Percentiles rank a stretch among this genome's conserved stretches.
Conservation (phyloP, 2,888 invertebrate species). For the Thera obeliscata region DNA sequence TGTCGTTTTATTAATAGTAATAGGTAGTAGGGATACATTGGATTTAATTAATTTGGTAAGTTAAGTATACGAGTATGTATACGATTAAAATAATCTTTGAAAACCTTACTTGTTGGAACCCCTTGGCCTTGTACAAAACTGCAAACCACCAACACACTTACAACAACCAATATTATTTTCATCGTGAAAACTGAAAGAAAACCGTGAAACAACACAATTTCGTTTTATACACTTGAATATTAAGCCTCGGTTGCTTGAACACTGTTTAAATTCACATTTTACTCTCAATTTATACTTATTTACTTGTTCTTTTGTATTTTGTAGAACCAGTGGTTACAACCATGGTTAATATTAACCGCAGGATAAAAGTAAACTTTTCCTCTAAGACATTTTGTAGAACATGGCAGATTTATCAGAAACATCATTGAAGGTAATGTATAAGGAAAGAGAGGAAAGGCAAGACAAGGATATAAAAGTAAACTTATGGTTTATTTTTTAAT, state of each 20-base stretch:
- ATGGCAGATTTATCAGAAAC: too few species aligned
- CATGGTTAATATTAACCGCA: neutral
- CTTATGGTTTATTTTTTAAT: too few species aligned
- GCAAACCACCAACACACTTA: conserved; percentile 36
- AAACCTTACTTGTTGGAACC: conserved; percentile 52
- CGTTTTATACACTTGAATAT: neutral
- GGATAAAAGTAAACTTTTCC: too few species aligned
- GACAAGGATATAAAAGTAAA: too few species aligned
- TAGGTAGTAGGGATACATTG: too few species aligned
- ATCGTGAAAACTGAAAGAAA: conserved; percentile 34
- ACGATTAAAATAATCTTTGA: neutral
- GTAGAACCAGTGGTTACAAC: neutral
- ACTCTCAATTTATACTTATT: conserved; percentile 11
- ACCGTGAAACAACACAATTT: neutral
- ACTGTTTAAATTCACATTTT: conserved; percentile 2
- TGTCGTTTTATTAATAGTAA: too few species aligned
- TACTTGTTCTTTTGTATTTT: neutral
- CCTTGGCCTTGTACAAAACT: conserved; percentile 47
- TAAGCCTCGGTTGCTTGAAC: neutral
- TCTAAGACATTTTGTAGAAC: too few species aligned
- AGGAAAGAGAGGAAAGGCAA: too few species aligned
- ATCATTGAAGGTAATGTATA: too few species aligned
- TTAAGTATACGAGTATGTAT: too few species aligned
- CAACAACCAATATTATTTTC: conserved; percentile 46
- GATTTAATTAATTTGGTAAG: too few species aligned